Percentiles rank a stretch among this genome's conserved stretches.
Evolutionary conservation across 2,888 invertebrate genomes (phyloP).

Genomic region (Zonitis immaculata): DNA sequence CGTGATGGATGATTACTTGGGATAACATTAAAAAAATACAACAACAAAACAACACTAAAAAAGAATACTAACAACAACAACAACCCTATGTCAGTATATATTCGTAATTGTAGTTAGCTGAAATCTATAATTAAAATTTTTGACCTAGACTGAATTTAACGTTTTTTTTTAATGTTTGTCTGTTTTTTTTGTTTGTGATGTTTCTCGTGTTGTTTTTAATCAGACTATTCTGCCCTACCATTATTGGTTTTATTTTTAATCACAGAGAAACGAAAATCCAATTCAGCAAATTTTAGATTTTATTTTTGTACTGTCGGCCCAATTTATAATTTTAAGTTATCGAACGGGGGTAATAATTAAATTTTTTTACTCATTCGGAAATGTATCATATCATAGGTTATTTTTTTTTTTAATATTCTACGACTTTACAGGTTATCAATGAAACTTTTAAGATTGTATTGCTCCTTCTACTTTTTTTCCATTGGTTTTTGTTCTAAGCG

Average conservation of each 20-base stretch:
- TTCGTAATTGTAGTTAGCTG: slow-evolving; percentile 41
- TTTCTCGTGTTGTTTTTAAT: not conserved
- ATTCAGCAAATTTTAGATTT: not conserved
- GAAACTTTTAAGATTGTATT: too few species aligned
- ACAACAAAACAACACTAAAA: slow-evolving; percentile 16
- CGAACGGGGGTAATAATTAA: too few species aligned
- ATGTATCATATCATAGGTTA: too few species aligned
- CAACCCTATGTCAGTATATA: slow-evolving; percentile 31
- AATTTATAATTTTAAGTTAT: not conserved
- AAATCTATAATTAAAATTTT: slow-evolving; percentile 46
- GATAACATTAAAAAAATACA: slow-evolving; percentile 23
- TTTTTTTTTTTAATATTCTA: too few species aligned
- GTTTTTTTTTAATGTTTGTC: too few species aligned
- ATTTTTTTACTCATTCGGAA: too few species aligned
- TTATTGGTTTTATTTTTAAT: slow-evolving; percentile 1
- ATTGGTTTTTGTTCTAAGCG: too few species aligned
- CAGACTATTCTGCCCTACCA: not conserved
- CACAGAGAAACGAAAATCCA: not conserved
- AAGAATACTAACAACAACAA: slow-evolving; percentile 19
- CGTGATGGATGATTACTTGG: slow-evolving; percentile 40
- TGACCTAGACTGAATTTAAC: slow-evolving; percentile 18
- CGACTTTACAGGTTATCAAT: too few species aligned
- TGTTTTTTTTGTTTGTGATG: too few species aligned
- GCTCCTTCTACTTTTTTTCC: too few species aligned
- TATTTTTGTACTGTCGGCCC: not conserved